Percentiles rank a stretch among this genome's conserved stretches.
These are phyloP conservation scores for Urocynchramus pylzowi DNA, from an alignment of 2,113 vertebrate species.

Conservation along the genomic window DNA sequence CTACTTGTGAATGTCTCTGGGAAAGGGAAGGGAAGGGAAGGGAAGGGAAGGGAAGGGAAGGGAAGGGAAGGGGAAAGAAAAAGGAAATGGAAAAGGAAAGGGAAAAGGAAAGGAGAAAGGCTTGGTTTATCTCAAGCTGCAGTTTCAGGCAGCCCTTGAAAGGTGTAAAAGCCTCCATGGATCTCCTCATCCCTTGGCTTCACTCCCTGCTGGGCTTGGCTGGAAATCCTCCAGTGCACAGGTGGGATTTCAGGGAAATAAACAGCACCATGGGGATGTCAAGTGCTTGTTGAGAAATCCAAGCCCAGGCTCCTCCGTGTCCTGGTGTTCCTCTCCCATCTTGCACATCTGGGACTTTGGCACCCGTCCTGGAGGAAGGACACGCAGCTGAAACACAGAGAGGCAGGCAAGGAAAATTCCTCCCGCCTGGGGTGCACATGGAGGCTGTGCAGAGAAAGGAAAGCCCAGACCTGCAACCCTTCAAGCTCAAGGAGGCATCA, in stretches of 20 bases:
- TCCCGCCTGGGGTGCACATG: slow-evolving; percentile 10
- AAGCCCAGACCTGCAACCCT: not conserved
- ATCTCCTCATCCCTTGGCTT: not conserved
- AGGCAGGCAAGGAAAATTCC: not conserved
- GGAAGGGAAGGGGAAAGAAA: fast-evolving
- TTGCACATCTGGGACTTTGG: slow-evolving; percentile 64
- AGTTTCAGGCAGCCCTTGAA: not conserved
- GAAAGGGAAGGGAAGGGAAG: too few relatives aligned
- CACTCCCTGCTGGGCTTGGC: slow-evolving; percentile 3
- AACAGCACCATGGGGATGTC: slow-evolving; percentile 26
- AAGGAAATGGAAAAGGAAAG: fast-evolving
- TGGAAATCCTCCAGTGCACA: not conserved
- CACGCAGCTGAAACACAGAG: slow-evolving; percentile 23
- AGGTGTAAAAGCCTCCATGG: not conserved
- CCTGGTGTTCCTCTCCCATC: not conserved
- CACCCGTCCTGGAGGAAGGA: slow-evolving; percentile 59
- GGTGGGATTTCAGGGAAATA: slow-evolving; percentile 41
- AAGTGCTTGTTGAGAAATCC: slow-evolving; percentile 45
- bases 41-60: not conserved
- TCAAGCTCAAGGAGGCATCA: not conserved
- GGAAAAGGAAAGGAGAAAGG: not conserved
- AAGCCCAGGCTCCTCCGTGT: not conserved
- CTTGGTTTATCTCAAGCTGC: not conserved
- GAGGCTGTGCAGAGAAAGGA: not conserved
- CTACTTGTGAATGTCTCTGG: fast-evolving